Base-by-base conservation (phyloP, 2,888 invertebrate species). In the Chymomyza caudatula region DNA sequence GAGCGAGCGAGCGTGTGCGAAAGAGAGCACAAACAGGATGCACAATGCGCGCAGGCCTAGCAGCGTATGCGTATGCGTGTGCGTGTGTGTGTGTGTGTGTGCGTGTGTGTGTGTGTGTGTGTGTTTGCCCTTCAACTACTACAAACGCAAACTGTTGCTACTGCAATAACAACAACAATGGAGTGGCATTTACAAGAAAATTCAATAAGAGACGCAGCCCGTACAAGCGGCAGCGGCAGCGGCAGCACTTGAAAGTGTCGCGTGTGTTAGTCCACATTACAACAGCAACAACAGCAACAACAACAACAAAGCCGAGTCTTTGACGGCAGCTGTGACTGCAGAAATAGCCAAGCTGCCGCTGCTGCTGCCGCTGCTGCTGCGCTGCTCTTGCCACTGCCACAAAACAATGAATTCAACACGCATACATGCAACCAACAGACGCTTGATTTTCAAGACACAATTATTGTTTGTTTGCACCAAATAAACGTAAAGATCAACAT, bases 381-480 rank as follows among this genome's bases (percentile, higher is more conserved):
- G n/a, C n/a, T 37, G 37, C 4, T 37, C 37, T 37, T 37, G 37
- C 17, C 3, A 4, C 17, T 44, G 44, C 44, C 19, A 47, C 47
- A 70, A 65, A 79, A 69, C 78, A 76, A 73, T 84, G 71, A 78
- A 78, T 78, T 67, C 60, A 70, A 71, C 54, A 65, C 68, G 42
- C 49, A 64, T 25, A 60, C 53, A 68, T 53, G 43, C 43, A 43
- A 2, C 2, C 44, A 44, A 60, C 43, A 58, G 65, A 65, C 61
- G 63, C 65, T 53, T 37, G n/a, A 4, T 22, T 17, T 13, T 22
- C n/a, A n/a, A n/a, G n/a, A 37, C 19, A 53, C 43, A 25, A 47
- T 42, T 43, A 60, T 76, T 67, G 69, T 76, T 71, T 81, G 71
- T 81, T 81, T 84, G 78, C 82, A 81, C 65, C 67, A 85, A 79